These are phyloP conservation scores for Bos javanicus DNA, from an alignment of 2,113 vertebrate genomes.

Conservation along the genomic window DNA sequence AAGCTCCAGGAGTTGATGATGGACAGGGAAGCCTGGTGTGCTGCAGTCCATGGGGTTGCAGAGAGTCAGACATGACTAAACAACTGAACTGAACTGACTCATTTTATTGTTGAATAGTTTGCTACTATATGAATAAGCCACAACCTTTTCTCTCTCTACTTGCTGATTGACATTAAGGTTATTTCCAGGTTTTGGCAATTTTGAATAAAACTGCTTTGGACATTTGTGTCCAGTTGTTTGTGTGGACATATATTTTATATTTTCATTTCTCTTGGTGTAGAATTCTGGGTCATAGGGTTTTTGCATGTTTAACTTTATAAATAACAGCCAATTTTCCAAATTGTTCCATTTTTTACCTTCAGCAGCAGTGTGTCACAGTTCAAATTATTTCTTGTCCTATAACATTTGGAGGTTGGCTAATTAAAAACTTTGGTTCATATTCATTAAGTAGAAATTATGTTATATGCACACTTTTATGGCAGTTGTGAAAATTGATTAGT, in stretches of 20 bases:
- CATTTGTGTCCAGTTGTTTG: background rate
- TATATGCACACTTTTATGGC: background rate
- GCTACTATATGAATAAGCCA: background rate
- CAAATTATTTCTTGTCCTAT: background rate
- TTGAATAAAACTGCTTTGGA: background rate
- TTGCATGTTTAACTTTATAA: background rate
- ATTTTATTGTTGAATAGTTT: background rate
- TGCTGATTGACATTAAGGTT: background rate
- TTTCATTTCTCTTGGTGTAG: constrained; percentile 14
- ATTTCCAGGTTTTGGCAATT: background rate
- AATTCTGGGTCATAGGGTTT: background rate
- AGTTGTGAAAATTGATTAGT: background rate
- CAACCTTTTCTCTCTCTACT: background rate
- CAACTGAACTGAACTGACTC: background rate
- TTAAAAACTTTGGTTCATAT: background rate
- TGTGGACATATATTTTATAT: background rate
- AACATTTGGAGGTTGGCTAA: background rate
- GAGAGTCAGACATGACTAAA: background rate
- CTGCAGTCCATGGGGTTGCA: background rate
- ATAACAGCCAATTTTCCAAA: background rate
- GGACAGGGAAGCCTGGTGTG: background rate
- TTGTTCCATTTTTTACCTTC: background rate
- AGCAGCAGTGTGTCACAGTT: background rate
- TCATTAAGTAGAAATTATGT: background rate
- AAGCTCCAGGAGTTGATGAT: background rate